Conservation (phyloP, 2,113 vertebrate species). For the Thamnaconus septentrionalis region DNA sequence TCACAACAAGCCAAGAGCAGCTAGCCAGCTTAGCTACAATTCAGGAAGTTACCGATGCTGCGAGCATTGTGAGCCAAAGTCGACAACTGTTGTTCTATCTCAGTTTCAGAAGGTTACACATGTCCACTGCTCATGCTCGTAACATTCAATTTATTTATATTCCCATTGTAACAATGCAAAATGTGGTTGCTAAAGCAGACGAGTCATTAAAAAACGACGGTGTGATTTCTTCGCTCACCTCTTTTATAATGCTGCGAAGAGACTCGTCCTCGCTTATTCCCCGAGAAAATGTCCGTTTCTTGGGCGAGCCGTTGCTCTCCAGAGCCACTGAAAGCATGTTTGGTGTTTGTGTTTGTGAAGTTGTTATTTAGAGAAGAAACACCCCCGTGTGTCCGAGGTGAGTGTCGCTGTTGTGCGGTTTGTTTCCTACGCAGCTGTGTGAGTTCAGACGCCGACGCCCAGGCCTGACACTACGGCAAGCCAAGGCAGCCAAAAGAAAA, state of each 20-base stretch:
- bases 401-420: conserved; percentile 5
- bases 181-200: too few species aligned
- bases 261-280: conserved; percentile 79
- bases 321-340: conserved; percentile 69
- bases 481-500: conserved; percentile 24
- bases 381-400: conserved; percentile 2
- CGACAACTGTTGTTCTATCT: too few species aligned
- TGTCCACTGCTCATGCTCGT: too few species aligned
- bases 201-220: too few species aligned
- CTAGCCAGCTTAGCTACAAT: neutral
- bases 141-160: too few species aligned
- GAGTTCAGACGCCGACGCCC: conserved; percentile 46
- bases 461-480: conserved; percentile 46
- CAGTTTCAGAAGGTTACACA: too few species aligned
- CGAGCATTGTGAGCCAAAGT: too few species aligned
- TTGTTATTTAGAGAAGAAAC: conserved; percentile 41
- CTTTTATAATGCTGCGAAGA: conserved; percentile 73
- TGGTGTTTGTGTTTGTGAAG: neutral
- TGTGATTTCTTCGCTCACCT: conserved; percentile 59
- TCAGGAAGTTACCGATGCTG: too few species aligned
- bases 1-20: conserved; percentile 23
- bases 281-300: conserved; percentile 70
- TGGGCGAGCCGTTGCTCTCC: conserved; percentile 70
- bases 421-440: conserved; percentile 40
- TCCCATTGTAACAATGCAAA: too few species aligned